A percentile compares a stretch with the other conserved stretches of the same genome.
Conservation (phyloP, 2,797 vertebrate species). For the Xenentodon cancila region DNA sequence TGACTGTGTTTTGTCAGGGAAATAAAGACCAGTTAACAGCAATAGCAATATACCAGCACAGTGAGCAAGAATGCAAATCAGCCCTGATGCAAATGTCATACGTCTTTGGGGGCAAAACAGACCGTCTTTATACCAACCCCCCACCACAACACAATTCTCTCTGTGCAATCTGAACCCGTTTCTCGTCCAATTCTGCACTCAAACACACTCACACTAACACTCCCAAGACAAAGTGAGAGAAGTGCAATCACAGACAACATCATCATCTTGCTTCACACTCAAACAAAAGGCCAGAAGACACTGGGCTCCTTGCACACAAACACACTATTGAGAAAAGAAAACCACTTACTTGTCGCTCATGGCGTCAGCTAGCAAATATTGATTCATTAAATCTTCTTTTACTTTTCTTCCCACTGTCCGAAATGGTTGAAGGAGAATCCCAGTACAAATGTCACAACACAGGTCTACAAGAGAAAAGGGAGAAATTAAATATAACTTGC, state of each 20-base stretch:
- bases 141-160: constrained; percentile 54
- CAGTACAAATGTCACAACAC: constrained; percentile 19
- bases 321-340: constrained; percentile 25
- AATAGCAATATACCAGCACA: constrained; percentile 70
- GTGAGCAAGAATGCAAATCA: constrained; percentile 80
- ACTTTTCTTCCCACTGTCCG: constrained; percentile 54
- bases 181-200: constrained; percentile 15
- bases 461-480: constrained; percentile 55
- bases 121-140: constrained; percentile 68
- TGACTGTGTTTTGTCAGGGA: constrained; percentile 57
- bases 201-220: constrained; percentile 38
- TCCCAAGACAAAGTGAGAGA: constrained; percentile 30
- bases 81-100: constrained; percentile 76
- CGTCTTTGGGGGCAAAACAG: constrained; percentile 68
- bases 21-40: constrained; percentile 59
- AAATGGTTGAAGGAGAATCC: constrained; percentile 46
- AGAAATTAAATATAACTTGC: background rate
- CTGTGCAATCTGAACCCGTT: constrained; percentile 32
- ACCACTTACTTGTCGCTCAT: constrained; percentile 86
- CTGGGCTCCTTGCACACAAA: constrained; percentile 21
- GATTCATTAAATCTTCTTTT: constrained; percentile 79
- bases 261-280: constrained; percentile 55
- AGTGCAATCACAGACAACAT: constrained; percentile 44
- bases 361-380: constrained; percentile 77
- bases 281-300: constrained; percentile 50